phyloP scores from a whole-genome alignment of 1,140 invertebrate species.

The Saccostrea echinata region DNA sequence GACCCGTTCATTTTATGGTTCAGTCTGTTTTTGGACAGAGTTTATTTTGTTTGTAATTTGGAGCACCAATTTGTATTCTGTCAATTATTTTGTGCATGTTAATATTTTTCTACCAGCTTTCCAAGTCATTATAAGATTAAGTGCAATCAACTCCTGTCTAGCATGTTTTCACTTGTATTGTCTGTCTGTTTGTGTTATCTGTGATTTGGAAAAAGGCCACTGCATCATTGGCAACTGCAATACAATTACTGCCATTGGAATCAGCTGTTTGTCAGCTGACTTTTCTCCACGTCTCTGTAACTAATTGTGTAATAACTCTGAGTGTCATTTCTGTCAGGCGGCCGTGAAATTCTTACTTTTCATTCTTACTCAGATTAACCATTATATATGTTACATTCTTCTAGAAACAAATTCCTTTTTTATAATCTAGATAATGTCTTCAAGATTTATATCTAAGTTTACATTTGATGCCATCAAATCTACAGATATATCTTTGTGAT shows the following conservation, averaged over 20 bases:
- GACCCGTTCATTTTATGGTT: background rate
- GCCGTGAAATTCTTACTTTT: background rate
- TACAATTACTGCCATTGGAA: slow-evolving; percentile 4
- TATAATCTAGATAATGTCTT: background rate
- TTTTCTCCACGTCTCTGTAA: background rate
- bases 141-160: background rate
- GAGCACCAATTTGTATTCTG: background rate
- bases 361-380: background rate
- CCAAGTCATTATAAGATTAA: background rate
- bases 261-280: slow-evolving; percentile 21
- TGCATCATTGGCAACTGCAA: background rate
- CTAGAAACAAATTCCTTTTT: background rate
- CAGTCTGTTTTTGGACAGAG: background rate
- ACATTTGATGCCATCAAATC: background rate
- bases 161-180: slow-evolving; percentile 5
- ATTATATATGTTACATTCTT: background rate
- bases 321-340: background rate
- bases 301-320: background rate
- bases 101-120: background rate
- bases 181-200: slow-evolving; percentile 24
- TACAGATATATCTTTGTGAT: background rate
- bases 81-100: background rate
- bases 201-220: slow-evolving; percentile 22
- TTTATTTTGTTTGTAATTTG: background rate
- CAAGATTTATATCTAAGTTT: slow-evolving; percentile 1